Percentiles rank a stretch among this genome's conserved stretches.
Conservation (phyloP, 2,888 invertebrate genomes). For the Erebia ligea region DNA sequence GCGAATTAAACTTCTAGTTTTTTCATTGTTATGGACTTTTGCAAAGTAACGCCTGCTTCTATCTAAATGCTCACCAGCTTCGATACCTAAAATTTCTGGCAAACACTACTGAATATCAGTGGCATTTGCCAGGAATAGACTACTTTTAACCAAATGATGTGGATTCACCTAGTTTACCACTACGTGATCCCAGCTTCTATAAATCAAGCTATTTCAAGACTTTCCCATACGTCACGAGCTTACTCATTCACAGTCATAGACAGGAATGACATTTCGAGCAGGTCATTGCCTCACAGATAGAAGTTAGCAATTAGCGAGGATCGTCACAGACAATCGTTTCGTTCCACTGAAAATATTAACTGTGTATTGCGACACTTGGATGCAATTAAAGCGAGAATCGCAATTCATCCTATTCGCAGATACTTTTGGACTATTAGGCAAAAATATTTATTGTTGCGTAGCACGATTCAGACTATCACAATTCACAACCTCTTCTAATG, state of each 20-base stretch:
- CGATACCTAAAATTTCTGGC: too few relatives aligned
- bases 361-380: neutral
- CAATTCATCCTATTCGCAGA: neutral
- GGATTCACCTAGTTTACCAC: neutral
- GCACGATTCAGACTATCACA: too few relatives aligned
- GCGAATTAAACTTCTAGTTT: too few relatives aligned
- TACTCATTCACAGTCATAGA: constrained; percentile 21
- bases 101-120: too few relatives aligned
- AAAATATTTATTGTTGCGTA: too few relatives aligned
- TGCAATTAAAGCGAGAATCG: neutral
- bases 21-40: too few relatives aligned
- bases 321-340: constrained; percentile 15
- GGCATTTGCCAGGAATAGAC: too few relatives aligned
- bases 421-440: neutral
- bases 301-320: constrained; percentile 26
- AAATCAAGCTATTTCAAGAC: constrained; percentile 11
- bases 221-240: neutral
- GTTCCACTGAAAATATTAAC: constrained; percentile 12
- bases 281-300: constrained; percentile 33
- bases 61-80: too few relatives aligned
- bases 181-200: neutral
- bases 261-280: constrained; percentile 26
- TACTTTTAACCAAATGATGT: neutral
- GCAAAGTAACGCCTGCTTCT: too few relatives aligned
- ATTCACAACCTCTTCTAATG: too few relatives aligned